Evolutionary conservation across 1,140 invertebrate genomes (phyloP).

Genomic region (Eueides isabella): DNA sequence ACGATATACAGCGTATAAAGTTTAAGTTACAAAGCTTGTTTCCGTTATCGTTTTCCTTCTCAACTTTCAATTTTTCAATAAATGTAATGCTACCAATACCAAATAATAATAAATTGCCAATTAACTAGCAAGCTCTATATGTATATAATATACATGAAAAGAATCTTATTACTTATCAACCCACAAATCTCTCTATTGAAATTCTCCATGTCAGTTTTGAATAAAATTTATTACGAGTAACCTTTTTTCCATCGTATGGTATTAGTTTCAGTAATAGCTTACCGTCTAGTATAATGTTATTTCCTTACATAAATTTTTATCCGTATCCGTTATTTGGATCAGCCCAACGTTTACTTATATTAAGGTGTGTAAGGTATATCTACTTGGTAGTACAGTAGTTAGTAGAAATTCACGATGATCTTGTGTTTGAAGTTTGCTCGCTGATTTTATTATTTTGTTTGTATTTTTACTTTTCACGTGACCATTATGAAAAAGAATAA

Average conservation of each 20-base stretch:
- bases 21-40: no score
- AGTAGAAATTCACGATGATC: background rate
- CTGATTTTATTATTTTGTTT: no score
- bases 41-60: no score
- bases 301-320: conserved; percentile 15
- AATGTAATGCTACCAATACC: background rate
- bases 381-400: background rate
- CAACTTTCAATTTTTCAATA: no score
- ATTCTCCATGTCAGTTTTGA: conserved; percentile 4
- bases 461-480: no score
- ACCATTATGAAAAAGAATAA: no score
- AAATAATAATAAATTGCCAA: background rate
- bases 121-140: background rate
- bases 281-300: conserved; percentile 14
- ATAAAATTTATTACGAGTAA: conserved; percentile 3
- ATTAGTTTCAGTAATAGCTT: conserved; percentile 8
- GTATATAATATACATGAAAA: background rate
- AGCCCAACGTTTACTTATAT: background rate
- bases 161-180: background rate
- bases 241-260: conserved; percentile 6
- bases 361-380: background rate
- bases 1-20: no score
- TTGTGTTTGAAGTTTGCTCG: background rate
- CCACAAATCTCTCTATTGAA: conserved; percentile 14
- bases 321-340: conserved; percentile 5